Evolutionary conservation across 2,888 invertebrate species (phyloP), one percentile per base, ranked within the genome.

Genomic region (Tuberolachnus salignus): DNA sequence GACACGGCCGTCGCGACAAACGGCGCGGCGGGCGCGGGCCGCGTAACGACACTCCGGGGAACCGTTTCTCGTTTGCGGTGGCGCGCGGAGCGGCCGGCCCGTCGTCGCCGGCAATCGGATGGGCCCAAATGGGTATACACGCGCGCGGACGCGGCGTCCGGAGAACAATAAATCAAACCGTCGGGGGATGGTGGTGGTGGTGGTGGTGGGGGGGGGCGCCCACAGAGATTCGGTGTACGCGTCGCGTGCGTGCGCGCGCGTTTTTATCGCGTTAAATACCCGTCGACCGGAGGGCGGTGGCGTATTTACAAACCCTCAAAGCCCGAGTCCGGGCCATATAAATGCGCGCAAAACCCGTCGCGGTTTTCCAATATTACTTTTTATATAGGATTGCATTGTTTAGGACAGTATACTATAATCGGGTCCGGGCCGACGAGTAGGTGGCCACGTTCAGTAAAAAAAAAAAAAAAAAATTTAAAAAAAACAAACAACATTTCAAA

Each of bases 131-230:
- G 73, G 64, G 51, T 53, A 51, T 57, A 23, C 14, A 14, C 26
- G 19, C 44, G 19, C 23, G 19, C 34, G 69, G 53, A 26, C 26
- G 9, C 11, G 53, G 57, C 71, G 74, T 74, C 64, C 74, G 53
- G 74, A 74, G 74, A 44, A 64, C 53, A 53, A 74, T 74, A 74
- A 74, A 74, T 74, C 74, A 74, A 63, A 73, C 19, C 42, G 21
- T 34, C 34, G 34, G 3, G 34, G n/a, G n/a, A n/a, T n/a, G n/a
- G n/a, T n/a, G n/a, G n/a, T n/a, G n/a, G n/a, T n/a, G n/a, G n/a
- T n/a, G n/a, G n/a, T n/a, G n/a, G n/a, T n/a, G n/a, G n/a, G n/a
- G n/a, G n/a, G n/a, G n/a, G n/a, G n/a, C n/a, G 34, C 34, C 34
- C 34, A 6, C 34, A 34, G 34, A 34, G 34, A 34, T 4, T 34